Percentiles rank a stretch among this genome's conserved stretches.
Evolutionary conservation across 2,888 invertebrate genomes (phyloP).

Genomic region (Argyresthia albistria): DNA sequence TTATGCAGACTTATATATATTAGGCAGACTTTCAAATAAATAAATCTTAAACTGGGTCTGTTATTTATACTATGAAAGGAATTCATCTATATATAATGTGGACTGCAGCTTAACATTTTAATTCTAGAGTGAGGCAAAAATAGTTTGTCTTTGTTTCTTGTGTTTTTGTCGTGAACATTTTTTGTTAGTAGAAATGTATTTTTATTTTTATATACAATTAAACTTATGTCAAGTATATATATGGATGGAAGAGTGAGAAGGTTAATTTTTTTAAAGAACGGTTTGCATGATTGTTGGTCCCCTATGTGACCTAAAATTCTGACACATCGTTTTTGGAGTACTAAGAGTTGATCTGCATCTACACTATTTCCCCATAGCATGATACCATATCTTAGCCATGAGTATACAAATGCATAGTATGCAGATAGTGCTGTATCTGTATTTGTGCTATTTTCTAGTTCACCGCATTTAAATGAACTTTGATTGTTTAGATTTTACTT

Average conservation of each 20-base stretch:
- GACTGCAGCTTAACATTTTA: no score
- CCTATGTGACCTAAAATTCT: not conserved
- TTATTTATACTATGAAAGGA: no score
- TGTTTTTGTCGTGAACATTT: not conserved
- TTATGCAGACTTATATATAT: no score
- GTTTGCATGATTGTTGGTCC: not conserved
- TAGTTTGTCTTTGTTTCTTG: not conserved
- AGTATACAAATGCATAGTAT: not conserved
- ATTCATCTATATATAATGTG: no score
- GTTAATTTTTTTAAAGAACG: not conserved
- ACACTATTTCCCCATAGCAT: not conserved
- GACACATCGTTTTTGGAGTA: not conserved
- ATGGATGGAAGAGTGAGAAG: not conserved
- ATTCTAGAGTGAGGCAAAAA: not conserved
- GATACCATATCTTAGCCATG: not conserved
- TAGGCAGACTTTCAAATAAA: no score
- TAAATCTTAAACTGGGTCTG: no score
- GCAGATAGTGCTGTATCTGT: not conserved
- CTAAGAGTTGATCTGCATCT: not conserved
- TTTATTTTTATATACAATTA: not conserved
- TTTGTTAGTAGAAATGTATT: not conserved
- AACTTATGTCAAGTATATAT: not conserved
- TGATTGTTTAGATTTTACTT: not conserved
- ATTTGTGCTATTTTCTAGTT: not conserved
- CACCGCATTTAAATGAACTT: not conserved